Base-by-base conservation (phyloP, 1,140 invertebrate genomes). In the Contarinia nasturtii region DNA sequence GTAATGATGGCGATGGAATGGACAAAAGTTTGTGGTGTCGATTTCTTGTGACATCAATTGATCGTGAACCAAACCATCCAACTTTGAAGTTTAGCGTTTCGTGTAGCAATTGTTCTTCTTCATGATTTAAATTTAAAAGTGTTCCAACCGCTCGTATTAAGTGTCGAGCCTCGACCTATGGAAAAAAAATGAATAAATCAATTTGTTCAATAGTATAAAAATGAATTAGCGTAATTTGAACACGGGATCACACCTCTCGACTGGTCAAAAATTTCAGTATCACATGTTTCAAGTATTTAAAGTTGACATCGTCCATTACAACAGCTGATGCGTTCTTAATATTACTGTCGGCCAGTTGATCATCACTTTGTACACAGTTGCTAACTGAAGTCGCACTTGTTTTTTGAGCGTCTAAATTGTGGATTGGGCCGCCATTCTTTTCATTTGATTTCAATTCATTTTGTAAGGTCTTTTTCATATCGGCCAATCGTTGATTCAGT, bases 401-500 rank as follows among this genome's bases (percentile, higher is more conserved):
- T 14, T 4, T 40, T 27, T 3, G 27, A 3, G 14, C 37, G 12
- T 40, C 14, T 18, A 12, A 40, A 40, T 40, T n/a, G 37, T 40
- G 3, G 14, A n/a, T 40, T 12, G 37, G 34, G n/a, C n/a, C 17
- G 17, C 17, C 37, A 43, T 7, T 5, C 10, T 42, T 42, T 42
- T 14, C 11, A 42, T 42, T 42, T 42, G 63, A 60, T 55, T 79
- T 79, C 27, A 94, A 62, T 62, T 94, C 88, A 49, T 80, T 72
- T 59, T 92, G 88, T 37, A 94, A 65, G 0, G 86, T 90, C 62
- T 92, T 91, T 59, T 90, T 89, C 71, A 93, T 79, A 59, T 93
- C 88, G 4, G 75, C 72, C 57, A 92, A 65, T 49, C 85, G 74
- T 63, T 91, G 82, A 57, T 91, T 84, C 50, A 91, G 73, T 36